Conservation (phyloP, 1,140 invertebrate species). For the Drosophila sturtevanti region DNA sequence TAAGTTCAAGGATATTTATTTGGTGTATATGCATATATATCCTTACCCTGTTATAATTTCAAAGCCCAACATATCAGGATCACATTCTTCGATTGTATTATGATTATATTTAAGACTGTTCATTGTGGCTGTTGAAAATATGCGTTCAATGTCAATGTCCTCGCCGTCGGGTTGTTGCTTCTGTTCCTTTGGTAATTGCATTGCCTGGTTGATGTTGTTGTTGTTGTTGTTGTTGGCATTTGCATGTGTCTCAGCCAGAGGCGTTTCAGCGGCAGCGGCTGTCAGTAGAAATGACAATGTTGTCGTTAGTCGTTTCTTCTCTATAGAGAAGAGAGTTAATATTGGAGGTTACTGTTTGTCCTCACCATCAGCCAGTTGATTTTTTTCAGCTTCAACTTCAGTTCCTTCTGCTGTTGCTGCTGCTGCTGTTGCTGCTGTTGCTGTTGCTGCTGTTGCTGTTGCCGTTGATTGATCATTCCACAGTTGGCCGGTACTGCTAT, state of each 20-base stretch:
- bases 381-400: constrained; percentile 8
- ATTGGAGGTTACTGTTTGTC: constrained; percentile 18
- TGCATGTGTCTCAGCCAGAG: constrained; percentile 13
- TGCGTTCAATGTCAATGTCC: constrained; percentile 34
- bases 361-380: constrained; percentile 52
- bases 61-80: constrained; percentile 93
- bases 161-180: constrained; percentile 34
- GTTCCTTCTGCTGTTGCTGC: constrained; percentile 14
- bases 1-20: background rate
- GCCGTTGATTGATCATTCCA: constrained; percentile 54
- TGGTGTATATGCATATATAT: background rate
- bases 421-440: constrained; percentile 25
- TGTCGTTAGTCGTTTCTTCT: constrained; percentile 36
- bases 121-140: constrained; percentile 23
- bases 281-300: constrained; percentile 51
- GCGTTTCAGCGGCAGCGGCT: constrained; percentile 17
- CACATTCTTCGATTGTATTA: constrained; percentile 85
- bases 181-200: constrained; percentile 44
- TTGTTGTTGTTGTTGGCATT: constrained; percentile 23
- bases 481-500: constrained; percentile 31
- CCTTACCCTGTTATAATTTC: constrained; percentile 92
- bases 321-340: background rate
- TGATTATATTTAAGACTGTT: constrained; percentile 25
- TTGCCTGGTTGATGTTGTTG: constrained; percentile 22
- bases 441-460: constrained; percentile 4